Evolutionary conservation across 2,797 vertebrate genomes (phyloP).

Genomic region (Poeciliopsis turneri): DNA sequence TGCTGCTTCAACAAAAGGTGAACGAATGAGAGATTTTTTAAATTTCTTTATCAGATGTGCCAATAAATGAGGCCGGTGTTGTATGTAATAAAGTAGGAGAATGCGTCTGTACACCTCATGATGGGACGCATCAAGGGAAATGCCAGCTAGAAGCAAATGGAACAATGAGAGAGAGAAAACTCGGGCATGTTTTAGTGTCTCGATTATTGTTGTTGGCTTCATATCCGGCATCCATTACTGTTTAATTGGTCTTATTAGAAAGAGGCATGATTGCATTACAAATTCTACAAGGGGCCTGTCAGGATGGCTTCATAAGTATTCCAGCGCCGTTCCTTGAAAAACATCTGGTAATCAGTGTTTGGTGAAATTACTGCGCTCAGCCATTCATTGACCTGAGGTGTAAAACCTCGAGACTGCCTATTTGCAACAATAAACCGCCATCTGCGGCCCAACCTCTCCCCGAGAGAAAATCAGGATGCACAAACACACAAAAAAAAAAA

Average conservation of each 20-base stretch:
- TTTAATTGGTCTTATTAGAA: constrained; percentile 88
- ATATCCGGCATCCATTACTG: constrained; percentile 85
- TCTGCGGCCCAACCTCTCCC: constrained; percentile 82
- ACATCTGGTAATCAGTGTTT: constrained; percentile 90
- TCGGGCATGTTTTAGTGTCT: constrained; percentile 79
- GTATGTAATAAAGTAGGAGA: not conserved
- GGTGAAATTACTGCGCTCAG: constrained; percentile 86
- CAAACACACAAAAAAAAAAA: not conserved
- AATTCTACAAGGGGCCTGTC: constrained; percentile 83
- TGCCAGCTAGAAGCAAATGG: constrained; percentile 67
- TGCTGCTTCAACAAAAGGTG: not conserved
- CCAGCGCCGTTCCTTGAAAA: constrained; percentile 82
- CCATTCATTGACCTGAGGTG: constrained; percentile 86
- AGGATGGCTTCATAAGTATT: constrained; percentile 86
- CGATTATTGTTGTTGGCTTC: constrained; percentile 86
- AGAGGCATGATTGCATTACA: constrained; percentile 87
- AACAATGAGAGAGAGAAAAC: constrained; percentile 73
- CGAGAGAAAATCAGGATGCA: constrained; percentile 69
- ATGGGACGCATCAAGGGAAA: constrained; percentile 57
- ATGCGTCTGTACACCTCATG: constrained; percentile 51
- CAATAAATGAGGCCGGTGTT: not conserved
- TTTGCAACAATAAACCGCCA: constrained; percentile 87
- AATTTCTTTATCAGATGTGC: not conserved
- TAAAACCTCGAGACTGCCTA: constrained; percentile 86
- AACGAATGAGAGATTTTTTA: not conserved